Base-by-base conservation (phyloP, 1,140 invertebrate genomes). In the Agrypnia vestita region DNA sequence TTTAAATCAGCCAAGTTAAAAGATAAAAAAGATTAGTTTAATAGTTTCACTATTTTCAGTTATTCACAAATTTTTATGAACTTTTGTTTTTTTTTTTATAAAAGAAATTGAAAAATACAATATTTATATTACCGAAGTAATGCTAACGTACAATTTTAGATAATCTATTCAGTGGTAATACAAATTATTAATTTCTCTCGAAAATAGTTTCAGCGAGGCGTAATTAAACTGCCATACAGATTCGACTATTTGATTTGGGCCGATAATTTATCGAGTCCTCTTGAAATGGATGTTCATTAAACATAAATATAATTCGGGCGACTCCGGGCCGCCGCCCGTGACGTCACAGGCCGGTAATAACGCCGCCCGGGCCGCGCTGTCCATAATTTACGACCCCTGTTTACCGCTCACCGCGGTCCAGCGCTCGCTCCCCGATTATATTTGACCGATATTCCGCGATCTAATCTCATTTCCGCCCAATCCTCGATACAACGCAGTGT, bases 331-430 rank as follows among this genome's bases (percentile, higher is more conserved):
- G 7, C n/a, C 64, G 17, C 17, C 44, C n/a, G 64, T 69, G 44
- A 69, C 64, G 64, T 69, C 64, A 69, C 64, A 15, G 21, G 44
- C 64, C 44, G 44, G 44, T 49, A 47, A 47, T 49, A 69, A 46
- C 64, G 64, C 44, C 10, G 13, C 64, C 64, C 64, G 61, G 61
- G 6, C 10, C 25, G n/a, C 9, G 17, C 55, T n/a, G 55, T 59
- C 55, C 55, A 59, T 59, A 64, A 69, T 69, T 69, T 47, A 69
- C 64, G 64, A 69, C 64, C 44, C 44, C 64, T 46, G 44, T 21
- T 69, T 44, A 49, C 64, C 35, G 64, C 49, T 47, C 64, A n/a
- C 9, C n/a, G 15, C 64, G 35, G 64, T 49, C 64, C 44, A 11
- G n/a, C 17, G 64, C 43, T 19, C 13, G 44, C 13, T 46, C n/a